A percentile compares a stretch with the other conserved stretches of the same genome.
Conservation (phyloP, 2,797 vertebrate genomes). For the Falco cherrug region DNA sequence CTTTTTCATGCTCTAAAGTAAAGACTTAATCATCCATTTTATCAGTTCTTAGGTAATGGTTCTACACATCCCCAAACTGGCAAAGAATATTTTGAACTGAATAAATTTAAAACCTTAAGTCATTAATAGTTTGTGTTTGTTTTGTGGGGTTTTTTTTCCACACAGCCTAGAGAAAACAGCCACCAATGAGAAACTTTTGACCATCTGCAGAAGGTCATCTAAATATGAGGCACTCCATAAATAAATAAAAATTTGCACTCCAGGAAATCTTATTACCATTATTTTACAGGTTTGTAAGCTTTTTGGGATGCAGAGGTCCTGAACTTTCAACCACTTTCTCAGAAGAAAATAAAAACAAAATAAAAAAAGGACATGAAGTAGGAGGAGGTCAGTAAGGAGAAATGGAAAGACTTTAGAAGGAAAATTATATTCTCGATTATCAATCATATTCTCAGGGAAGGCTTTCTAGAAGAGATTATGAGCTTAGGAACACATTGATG, state of each 20-base stretch:
- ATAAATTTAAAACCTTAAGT: neutral
- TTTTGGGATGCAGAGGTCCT: neutral
- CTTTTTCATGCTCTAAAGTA: conserved; percentile 12
- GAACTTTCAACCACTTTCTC: neutral
- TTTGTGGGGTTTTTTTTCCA: neutral
- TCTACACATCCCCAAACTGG: neutral
- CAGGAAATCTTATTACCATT: neutral
- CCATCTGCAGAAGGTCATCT: neutral
- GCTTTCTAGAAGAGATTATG: neutral
- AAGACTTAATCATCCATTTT: conserved; percentile 30
- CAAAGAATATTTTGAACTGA: neutral
- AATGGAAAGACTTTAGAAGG: neutral
- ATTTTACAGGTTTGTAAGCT: neutral
- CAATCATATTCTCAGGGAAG: no score
- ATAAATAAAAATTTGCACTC: neutral
- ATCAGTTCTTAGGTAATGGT: neutral
- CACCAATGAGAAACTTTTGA: neutral
- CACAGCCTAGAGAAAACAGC: neutral
- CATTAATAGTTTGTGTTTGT: neutral
- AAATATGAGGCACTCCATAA: neutral
- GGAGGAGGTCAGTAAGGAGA: neutral
- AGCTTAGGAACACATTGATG: neutral
- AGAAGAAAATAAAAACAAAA: neutral
- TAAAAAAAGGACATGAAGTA: neutral
- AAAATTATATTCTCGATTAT: neutral